phyloP scores from a whole-genome alignment of 2,888 invertebrate species.

The Dicycla oo region DNA sequence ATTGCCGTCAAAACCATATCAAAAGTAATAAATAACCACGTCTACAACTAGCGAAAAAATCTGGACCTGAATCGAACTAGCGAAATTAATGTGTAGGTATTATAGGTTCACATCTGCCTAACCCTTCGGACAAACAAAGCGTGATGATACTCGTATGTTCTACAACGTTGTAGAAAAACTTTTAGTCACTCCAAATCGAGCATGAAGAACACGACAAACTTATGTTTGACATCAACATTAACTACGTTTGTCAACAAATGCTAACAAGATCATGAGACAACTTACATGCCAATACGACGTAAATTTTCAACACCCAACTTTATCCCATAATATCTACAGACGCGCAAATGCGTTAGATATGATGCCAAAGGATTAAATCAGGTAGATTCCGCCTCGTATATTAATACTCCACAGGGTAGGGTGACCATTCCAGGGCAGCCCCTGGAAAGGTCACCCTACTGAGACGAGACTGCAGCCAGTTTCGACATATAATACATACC shows the following conservation, averaged over 20 bases:
- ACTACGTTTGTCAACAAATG: slow-evolving; percentile 19
- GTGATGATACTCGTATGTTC: too few relatives aligned
- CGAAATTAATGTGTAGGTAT: too few relatives aligned
- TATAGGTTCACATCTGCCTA: too few relatives aligned
- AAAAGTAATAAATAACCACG: not conserved
- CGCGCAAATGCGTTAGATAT: slow-evolving; percentile 8
- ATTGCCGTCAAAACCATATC: not conserved
- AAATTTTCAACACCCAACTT: slow-evolving; percentile 24
- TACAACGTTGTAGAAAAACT: not conserved
- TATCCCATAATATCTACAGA: slow-evolving; percentile 1
- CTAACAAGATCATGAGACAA: slow-evolving; percentile 34
- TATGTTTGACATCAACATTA: slow-evolving; percentile 8
- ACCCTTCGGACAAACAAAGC: too few relatives aligned
- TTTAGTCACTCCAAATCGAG: not conserved
- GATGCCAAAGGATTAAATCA: slow-evolving; percentile 30
- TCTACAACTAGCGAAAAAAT: too few relatives aligned
- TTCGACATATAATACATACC: too few relatives aligned
- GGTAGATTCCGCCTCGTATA: slow-evolving; percentile 14
- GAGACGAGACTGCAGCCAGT: too few relatives aligned
- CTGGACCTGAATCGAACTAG: too few relatives aligned
- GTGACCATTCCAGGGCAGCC: too few relatives aligned
- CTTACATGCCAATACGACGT: slow-evolving; percentile 7
- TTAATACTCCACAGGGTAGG: slow-evolving; percentile 35
- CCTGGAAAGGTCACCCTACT: too few relatives aligned
- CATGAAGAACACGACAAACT: slow-evolving; percentile 3